Conservation (phyloP, 2,113 vertebrate genomes). For the Laticauda colubrina region DNA sequence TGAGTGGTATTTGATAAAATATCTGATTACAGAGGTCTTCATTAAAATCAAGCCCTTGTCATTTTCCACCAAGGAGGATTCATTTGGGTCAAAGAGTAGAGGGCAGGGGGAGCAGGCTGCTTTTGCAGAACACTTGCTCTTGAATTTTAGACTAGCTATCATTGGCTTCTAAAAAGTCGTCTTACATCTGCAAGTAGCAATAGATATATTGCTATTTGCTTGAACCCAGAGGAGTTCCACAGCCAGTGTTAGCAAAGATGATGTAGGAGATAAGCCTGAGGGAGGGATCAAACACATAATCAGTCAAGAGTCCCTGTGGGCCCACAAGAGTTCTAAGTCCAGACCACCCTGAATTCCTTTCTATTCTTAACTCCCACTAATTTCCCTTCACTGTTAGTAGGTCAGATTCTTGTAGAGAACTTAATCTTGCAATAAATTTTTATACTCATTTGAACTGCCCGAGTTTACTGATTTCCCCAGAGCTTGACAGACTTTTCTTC, state of each 20-base stretch:
- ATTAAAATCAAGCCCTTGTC: conserved; percentile 40
- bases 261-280: too few relatives aligned
- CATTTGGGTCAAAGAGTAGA: conserved; percentile 2
- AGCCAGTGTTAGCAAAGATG: background rate
- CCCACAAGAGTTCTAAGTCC: background rate
- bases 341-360: background rate
- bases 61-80: conserved; percentile 44
- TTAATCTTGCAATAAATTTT: background rate
- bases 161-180: background rate
- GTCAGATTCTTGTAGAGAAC: background rate
- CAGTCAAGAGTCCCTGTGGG: too few relatives aligned
- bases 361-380: background rate
- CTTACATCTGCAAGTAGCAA: background rate
- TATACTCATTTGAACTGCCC: background rate
- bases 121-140: background rate
- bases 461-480: background rate
- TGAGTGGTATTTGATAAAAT: conserved; percentile 51
- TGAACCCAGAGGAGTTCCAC: background rate
- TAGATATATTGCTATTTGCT: background rate
- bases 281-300: too few relatives aligned
- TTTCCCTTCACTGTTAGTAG: background rate
- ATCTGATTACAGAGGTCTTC: conserved; percentile 51
- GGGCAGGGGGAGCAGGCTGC: background rate
- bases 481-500: background rate
- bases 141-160: background rate